Percentiles rank a stretch among this genome's conserved stretches.
Conservation (phyloP, 2,888 invertebrate species). For the Micropterix aruncella region DNA sequence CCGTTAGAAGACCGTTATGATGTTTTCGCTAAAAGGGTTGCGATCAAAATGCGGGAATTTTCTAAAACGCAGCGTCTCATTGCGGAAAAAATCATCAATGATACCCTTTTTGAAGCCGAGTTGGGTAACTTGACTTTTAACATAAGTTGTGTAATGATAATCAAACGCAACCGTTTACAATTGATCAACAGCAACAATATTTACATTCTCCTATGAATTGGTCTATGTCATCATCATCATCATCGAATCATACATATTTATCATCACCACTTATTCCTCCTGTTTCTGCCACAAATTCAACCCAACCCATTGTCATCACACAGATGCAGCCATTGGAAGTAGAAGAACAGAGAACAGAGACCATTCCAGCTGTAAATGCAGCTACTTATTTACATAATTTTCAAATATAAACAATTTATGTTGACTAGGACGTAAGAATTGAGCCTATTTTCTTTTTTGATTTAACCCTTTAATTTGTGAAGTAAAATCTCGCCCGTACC, state of each 20-base stretch:
- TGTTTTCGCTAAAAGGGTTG: slow-evolving; percentile 8
- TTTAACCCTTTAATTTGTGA: no score
- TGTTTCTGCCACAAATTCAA: no score
- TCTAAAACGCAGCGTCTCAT: slow-evolving; percentile 8
- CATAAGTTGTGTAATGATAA: not conserved
- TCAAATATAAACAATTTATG: no score
- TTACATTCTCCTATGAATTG: not conserved
- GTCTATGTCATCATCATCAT: not conserved
- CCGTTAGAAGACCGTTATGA: slow-evolving; percentile 12
- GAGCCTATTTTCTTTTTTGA: not conserved
- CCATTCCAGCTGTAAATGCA: no score
- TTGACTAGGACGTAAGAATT: no score
- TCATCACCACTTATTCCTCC: no score
- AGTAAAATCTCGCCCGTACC: no score
- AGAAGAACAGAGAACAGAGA: no score
- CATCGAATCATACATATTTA: not conserved
- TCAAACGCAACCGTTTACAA: not conserved
- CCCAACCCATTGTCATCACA: no score
- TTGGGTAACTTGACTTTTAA: slow-evolving; percentile 10
- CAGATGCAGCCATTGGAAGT: no score
- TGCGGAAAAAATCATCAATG: slow-evolving; percentile 12
- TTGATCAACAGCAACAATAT: not conserved
- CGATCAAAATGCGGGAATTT: slow-evolving; percentile 7
- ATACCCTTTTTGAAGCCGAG: slow-evolving; percentile 12
- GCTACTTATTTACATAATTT: no score